Evolutionary conservation across 2,113 vertebrate genomes (phyloP).

Genomic region (Nannospalax galili): DNA sequence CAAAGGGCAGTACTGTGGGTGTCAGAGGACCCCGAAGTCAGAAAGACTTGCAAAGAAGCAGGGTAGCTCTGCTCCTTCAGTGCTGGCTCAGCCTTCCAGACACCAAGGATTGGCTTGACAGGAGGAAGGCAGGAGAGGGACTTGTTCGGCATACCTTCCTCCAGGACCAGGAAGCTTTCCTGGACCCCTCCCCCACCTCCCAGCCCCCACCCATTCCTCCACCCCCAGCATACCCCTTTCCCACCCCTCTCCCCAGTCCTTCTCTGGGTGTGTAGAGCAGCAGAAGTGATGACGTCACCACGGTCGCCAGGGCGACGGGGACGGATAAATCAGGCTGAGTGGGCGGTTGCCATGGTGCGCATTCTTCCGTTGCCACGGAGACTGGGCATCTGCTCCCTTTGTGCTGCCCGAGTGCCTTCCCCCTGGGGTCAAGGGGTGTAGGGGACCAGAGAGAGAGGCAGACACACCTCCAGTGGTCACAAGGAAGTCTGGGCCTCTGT

Average conservation of each 20-base stretch:
- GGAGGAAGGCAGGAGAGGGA: not conserved
- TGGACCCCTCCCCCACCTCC: constrained; percentile 41
- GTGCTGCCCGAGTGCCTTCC: constrained; percentile 78
- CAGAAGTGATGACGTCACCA: constrained; percentile 90
- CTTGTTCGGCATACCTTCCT: not conserved
- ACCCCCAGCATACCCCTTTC: constrained; percentile 26
- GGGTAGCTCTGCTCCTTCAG: not conserved
- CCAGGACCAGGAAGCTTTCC: constrained; percentile 27
- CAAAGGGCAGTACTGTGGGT: constrained; percentile 32
- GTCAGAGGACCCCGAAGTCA: too few relatives aligned
- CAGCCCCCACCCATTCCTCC: constrained; percentile 37
- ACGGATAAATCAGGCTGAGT: constrained; percentile 87
- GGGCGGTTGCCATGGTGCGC: constrained; percentile 87
- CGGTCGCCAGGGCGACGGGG: constrained; percentile 90
- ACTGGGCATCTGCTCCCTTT: constrained; percentile 86
- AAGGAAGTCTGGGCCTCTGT: constrained; percentile 47
- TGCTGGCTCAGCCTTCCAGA: not conserved
- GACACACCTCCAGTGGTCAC: constrained; percentile 70
- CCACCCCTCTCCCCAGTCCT: constrained; percentile 55
- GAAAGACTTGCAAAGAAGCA: not conserved
- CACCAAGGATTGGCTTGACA: not conserved
- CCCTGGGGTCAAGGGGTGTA: constrained; percentile 79
- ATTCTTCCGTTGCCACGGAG: constrained; percentile 85
- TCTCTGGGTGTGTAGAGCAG: constrained; percentile 87
- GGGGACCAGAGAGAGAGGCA: constrained; percentile 63